Percentiles rank a stretch among this genome's conserved stretches.
phyloP scores from a whole-genome alignment of 1,140 invertebrate genomes.

The Dufourea novaeangliae region DNA sequence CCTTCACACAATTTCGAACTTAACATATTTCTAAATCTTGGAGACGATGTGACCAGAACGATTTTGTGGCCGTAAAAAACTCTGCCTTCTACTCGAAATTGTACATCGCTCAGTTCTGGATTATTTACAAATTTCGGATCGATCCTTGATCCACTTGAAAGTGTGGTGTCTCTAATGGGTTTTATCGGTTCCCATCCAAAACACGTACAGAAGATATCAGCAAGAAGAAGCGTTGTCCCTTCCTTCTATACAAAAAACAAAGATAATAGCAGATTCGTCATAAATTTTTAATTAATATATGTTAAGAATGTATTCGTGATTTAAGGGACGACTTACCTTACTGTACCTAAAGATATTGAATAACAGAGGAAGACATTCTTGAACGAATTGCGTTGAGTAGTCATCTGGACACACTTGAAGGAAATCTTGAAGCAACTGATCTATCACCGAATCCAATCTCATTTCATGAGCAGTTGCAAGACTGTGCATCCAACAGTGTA shows the following conservation, averaged over 20 bases:
- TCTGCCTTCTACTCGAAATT: conserved; percentile 93
- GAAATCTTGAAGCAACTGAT: conserved; percentile 94
- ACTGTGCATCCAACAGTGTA: conserved; percentile 96
- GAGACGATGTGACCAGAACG: conserved; percentile 93
- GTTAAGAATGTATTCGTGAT: background rate
- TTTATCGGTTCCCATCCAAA: conserved; percentile 93
- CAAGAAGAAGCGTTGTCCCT: conserved; percentile 91
- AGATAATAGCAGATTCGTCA: background rate
- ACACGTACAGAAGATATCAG: conserved; percentile 94
- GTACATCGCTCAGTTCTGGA: conserved; percentile 94
- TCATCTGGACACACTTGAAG: conserved; percentile 92
- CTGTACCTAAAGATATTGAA: conserved; percentile 95
- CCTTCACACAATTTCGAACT: conserved; percentile 89
- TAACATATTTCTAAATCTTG: conserved; percentile 92
- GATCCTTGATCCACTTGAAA: conserved; percentile 88
- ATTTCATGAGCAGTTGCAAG: conserved; percentile 92
- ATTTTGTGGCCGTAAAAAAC: conserved; percentile 98
- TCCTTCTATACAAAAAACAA: conserved; percentile 85
- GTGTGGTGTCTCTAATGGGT: conserved; percentile 87
- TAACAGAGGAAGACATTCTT: conserved; percentile 93
- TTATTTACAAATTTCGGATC: conserved; percentile 97
- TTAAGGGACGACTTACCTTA: conserved; percentile 85
- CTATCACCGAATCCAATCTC: conserved; percentile 91
- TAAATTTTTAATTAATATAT: background rate
- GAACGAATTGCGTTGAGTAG: conserved; percentile 93